Base-by-base conservation (phyloP, 2,113 vertebrate genomes). In the Ptychochromis oligacanthus region DNA sequence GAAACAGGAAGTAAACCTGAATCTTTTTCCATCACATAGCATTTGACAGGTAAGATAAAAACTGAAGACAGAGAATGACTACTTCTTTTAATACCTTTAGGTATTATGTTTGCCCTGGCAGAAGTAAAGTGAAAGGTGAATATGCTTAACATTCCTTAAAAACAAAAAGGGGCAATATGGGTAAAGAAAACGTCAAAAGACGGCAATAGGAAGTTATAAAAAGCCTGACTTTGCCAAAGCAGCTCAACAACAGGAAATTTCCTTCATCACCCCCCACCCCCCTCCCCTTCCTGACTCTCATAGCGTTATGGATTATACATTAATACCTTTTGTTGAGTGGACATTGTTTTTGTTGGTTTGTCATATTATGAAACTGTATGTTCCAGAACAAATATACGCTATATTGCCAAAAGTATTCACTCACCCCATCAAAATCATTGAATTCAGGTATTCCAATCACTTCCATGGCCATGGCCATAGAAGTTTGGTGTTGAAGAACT, bases 311-410 rank as follows among this genome's bases (percentile, higher is more conserved):
- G 55, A 86, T 90, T 83, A 34, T 17, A 57, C n/a, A 72, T 86
- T 64, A 58, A 65, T 61, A 75, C 38, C 22, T 2, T 49, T 54
- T 56, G 77, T 34, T 28, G 26, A 64, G 12, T 36, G 22, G 72
- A 55, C 62, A 20, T 20, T 55, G 59, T 58, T 79, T 67, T 77
- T 38, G 31, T 31, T 57, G 46, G 2, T 72, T 88, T 79, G 64
- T 81, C 58, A 58, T 58, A 78, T 75, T 65, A 57, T 85, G 31
- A 70, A 58, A 81, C 64, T 17, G 6, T 67, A 22, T 72, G 17
- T 78, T 88, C 28, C 75, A 43, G 56, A 83, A n/a, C 38, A 86
- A 83, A 90, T 62, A 64, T 9, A n/a, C n/a, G n/a, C n/a, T n/a
- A n/a, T n/a, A n/a, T n/a, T n/a, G n/a, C n/a, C n/a, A n/a, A n/a